Percentiles rank a stretch among this genome's conserved stretches.
Conservation (phyloP, 2,113 vertebrate genomes). For the Calyptommatus sinebrachiatus region DNA sequence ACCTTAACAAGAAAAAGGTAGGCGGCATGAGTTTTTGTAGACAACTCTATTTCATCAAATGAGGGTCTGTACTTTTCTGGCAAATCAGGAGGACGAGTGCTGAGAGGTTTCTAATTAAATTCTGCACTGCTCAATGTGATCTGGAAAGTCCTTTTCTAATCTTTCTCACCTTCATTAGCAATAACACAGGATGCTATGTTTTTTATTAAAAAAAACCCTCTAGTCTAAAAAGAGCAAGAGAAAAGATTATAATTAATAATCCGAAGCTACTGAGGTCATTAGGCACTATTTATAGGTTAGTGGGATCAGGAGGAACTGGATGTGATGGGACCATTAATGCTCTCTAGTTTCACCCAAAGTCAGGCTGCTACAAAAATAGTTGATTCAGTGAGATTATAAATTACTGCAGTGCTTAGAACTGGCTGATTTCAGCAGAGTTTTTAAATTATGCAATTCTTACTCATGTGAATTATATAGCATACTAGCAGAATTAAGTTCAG, state of each 20-base stretch:
- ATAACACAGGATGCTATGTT: constrained; percentile 18
- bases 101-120: too few species aligned
- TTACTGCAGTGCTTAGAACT: background rate
- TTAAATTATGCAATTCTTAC: background rate
- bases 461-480: constrained; percentile 12
- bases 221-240: background rate
- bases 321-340: constrained; percentile 65
- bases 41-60: too few species aligned
- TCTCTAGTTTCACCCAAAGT: constrained; percentile 69
- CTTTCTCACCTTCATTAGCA: constrained; percentile 12
- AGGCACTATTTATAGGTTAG: background rate
- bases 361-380: constrained; percentile 28
- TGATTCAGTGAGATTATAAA: background rate
- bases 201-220: constrained; percentile 6
- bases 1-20: too few species aligned
- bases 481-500: background rate
- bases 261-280: background rate
- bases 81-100: too few species aligned
- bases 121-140: too few species aligned
- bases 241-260: background rate
- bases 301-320: background rate
- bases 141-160: too few species aligned
- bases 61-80: too few species aligned
- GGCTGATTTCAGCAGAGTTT: background rate
- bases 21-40: too few species aligned